Conservation (phyloP, 2,113 vertebrate species). For the Piliocolobus tephrosceles region DNA sequence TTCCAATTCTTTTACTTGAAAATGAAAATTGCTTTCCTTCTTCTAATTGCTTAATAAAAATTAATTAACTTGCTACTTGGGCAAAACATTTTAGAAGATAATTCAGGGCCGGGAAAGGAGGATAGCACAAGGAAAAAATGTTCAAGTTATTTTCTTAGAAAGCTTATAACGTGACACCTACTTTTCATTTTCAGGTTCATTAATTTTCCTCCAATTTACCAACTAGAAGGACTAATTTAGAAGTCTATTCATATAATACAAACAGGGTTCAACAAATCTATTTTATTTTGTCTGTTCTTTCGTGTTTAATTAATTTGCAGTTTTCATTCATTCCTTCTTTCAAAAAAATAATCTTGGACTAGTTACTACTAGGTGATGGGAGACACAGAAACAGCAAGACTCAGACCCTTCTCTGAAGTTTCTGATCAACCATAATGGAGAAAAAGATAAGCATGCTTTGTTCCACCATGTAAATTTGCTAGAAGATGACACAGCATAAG, state of each 20-base stretch:
- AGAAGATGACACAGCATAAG: not conserved
- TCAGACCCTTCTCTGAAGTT: not conserved
- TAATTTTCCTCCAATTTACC: constrained; percentile 21
- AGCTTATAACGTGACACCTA: not conserved
- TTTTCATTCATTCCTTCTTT: not conserved
- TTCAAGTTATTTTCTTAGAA: not conserved
- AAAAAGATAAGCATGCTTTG: not conserved
- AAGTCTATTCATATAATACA: not conserved
- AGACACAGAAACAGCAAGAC: not conserved
- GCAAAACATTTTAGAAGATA: not conserved
- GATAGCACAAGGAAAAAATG: not conserved
- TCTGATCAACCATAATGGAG: not conserved
- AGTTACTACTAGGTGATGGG: not conserved
- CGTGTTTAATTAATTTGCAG: not conserved
- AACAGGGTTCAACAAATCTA: not conserved
- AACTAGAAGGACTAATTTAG: not conserved
- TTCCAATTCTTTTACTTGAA: not conserved
- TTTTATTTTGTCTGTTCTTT: not conserved
- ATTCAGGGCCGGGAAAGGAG: not conserved
- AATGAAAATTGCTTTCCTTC: constrained; percentile 3
- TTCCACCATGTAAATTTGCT: not conserved
- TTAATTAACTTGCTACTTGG: constrained; percentile 21
- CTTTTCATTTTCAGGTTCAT: constrained; percentile 20
- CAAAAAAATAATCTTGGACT: not conserved
- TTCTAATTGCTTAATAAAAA: constrained; percentile 30